Conservation (phyloP, 1,140 invertebrate genomes). For the Pseudomyrmex gracilis region DNA sequence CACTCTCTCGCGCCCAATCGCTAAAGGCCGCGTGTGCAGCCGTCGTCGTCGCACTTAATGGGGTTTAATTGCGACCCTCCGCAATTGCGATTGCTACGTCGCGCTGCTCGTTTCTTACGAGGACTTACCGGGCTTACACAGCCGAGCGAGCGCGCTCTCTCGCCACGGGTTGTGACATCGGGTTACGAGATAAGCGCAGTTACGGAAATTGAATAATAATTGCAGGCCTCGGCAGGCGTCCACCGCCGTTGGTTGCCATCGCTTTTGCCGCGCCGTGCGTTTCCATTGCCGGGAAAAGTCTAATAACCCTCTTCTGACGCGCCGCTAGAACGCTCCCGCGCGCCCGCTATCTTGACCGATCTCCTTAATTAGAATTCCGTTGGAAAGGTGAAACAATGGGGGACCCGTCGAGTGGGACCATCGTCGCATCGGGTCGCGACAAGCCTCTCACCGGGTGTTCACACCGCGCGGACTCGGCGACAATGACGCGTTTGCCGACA, state of each 20-base stretch:
- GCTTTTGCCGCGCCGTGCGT: background rate
- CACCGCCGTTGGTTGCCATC: slow-evolving; percentile 6
- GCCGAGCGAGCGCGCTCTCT: slow-evolving; percentile 36
- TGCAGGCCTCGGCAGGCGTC: slow-evolving; percentile 68
- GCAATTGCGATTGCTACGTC: slow-evolving; percentile 67
- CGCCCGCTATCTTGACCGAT: slow-evolving; percentile 72
- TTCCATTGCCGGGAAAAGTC: slow-evolving; percentile 63
- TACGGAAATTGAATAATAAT: slow-evolving; percentile 84
- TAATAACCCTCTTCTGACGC: slow-evolving; percentile 68
- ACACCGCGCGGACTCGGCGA: slow-evolving; percentile 26
- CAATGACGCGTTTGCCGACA: slow-evolving; percentile 20
- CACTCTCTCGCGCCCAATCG: slow-evolving; percentile 68
- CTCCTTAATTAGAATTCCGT: slow-evolving; percentile 80
- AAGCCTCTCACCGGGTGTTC: slow-evolving; percentile 38
- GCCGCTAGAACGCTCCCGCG: slow-evolving; percentile 59
- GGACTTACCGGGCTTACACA: slow-evolving; percentile 23
- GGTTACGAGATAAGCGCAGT: slow-evolving; percentile 80
- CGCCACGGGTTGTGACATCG: slow-evolving; percentile 79
- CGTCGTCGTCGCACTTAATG: slow-evolving; percentile 75
- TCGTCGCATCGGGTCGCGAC: slow-evolving; percentile 43
- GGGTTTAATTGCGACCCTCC: slow-evolving; percentile 81
- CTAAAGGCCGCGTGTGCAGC: slow-evolving; percentile 72
- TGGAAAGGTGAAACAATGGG: slow-evolving; percentile 76
- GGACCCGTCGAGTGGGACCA: slow-evolving; percentile 46
- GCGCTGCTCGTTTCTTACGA: slow-evolving; percentile 35